Evolutionary conservation across 2,797 vertebrate genomes (phyloP), one percentile per base, ranked within the genome.

Genomic region (Leucoraja ocellata): DNA sequence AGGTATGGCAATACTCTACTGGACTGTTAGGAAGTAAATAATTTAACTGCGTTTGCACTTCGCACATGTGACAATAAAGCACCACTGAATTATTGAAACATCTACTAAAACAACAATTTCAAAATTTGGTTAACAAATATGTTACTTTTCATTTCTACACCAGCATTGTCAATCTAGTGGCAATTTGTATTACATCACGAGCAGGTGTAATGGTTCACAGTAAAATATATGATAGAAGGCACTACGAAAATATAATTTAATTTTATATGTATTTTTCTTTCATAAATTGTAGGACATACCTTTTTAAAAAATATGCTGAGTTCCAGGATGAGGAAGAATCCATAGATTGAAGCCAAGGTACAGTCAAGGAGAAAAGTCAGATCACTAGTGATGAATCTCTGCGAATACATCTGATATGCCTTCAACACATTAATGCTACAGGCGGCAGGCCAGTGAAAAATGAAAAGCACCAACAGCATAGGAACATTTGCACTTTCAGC

Each of bases 401-500:
- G 68, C 13, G 73, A 54, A 76, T 92, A 76, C 25, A 92, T 71
- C 39, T 92, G 90, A 92, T 92, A 92, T 4, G 46, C 39, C 46
- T 92, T 92, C 46, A 92, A 92, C 68, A 73, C 11, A 76, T 76
- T 92, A 92, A 92, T 92, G 39, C 90, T 73, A 76, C 73, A 76
- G 71, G 90, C 90, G n/a, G 90, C 65, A n/a, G 90, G 90, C 90
- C 90, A 92, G 65, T 92, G 90, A 25, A 74, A 92, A 23, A 92
- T 92, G 54, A 92, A 92, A 39, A 92, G 90, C 46, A 92, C 39
- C 65, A 92, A 92, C 76, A 74, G 58, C 36, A 28, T 54, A 10
- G 90, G 90, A 28, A 25, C 90, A 76, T 92, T 92, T 92, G 68
- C 90, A 74, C 46, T 58, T 76, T 92, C 90, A 74, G 73, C 39